Conservation (phyloP, 2,888 invertebrate genomes). For the Aethes cnicana region DNA sequence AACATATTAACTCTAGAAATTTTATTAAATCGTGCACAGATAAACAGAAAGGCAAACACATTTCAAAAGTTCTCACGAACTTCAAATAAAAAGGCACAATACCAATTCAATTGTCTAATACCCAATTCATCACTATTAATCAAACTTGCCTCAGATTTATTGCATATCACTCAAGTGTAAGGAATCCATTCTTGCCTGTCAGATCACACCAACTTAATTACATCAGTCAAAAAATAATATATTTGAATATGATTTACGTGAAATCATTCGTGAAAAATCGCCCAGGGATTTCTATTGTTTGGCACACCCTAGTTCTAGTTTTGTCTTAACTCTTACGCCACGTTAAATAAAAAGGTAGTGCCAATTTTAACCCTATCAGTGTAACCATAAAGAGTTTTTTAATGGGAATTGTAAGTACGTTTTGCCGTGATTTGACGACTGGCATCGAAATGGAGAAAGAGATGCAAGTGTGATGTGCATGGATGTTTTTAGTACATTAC, state of each 20-base stretch:
- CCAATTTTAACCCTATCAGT: no score
- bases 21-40: no score
- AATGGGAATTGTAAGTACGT: no score
- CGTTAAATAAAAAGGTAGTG: no score
- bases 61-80: conserved; percentile 4
- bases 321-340: no score
- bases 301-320: conserved; percentile 45
- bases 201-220: conserved; percentile 60
- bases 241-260: conserved; percentile 71
- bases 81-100: neutral
- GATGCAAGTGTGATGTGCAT: no score
- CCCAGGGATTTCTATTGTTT: conserved; percentile 39
- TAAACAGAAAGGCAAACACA: no score
- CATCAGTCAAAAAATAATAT: conserved; percentile 59
- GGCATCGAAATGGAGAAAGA: no score
- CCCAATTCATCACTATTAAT: conserved; percentile 11
- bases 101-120: neutral
- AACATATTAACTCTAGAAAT: no score
- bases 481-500: no score
- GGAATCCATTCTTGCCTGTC: conserved; percentile 54
- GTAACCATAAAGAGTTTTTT: no score
- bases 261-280: conserved; percentile 39
- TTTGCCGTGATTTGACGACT: no score
- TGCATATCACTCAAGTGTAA: conserved; percentile 56
- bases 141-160: conserved; percentile 29